Conservation (phyloP, 2,888 invertebrate genomes). For the Coronaproctus castanopsis region DNA sequence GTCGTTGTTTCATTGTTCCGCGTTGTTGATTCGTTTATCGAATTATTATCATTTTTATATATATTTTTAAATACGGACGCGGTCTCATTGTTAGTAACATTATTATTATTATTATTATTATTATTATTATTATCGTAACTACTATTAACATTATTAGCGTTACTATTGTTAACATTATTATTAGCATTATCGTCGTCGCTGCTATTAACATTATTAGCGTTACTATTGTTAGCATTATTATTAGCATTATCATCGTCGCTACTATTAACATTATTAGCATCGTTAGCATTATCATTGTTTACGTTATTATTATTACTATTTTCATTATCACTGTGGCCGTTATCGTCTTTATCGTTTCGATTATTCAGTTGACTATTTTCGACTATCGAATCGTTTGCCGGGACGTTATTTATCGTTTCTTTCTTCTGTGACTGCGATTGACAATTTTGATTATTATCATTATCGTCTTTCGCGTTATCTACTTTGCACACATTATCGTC, state of each 20-base stretch:
- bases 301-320: background rate
- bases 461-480: too few species aligned
- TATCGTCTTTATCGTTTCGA: background rate
- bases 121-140: background rate
- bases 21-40: too few species aligned
- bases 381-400: too few species aligned
- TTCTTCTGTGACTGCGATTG: too few species aligned
- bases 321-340: background rate
- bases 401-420: too few species aligned
- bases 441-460: too few species aligned
- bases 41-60: too few species aligned
- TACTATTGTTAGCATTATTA: background rate
- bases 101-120: background rate
- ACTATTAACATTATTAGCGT: background rate
- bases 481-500: too few species aligned
- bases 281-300: background rate
- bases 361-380: background rate
- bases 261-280: background rate
- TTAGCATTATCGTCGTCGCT: background rate
- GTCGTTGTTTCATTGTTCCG: too few species aligned
- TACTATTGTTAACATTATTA: background rate
- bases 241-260: background rate
- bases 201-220: background rate
- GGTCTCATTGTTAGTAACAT: too few species aligned
- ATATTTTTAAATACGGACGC: too few species aligned